Conservation (phyloP, 2,797 vertebrate genomes). For the Naso thynnoides region DNA sequence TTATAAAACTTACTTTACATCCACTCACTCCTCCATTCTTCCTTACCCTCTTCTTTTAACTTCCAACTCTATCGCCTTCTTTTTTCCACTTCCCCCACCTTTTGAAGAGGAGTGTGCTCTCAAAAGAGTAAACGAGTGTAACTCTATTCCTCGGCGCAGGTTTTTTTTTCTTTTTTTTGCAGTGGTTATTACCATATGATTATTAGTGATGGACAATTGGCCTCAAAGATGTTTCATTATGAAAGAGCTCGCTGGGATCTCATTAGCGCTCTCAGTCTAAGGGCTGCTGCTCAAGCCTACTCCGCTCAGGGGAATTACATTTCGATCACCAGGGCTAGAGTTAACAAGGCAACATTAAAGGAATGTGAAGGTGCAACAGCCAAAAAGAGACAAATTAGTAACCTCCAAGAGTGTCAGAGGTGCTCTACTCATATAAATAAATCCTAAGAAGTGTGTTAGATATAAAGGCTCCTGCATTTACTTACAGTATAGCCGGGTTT, state of each 20-base stretch:
- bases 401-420: slow-evolving; percentile 63
- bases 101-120: slow-evolving; percentile 35
- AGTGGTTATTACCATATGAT: slow-evolving; percentile 83
- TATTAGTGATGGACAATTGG: slow-evolving; percentile 87
- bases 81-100: background rate
- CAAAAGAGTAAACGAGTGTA: slow-evolving; percentile 66
- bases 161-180: no score
- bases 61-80: slow-evolving; percentile 32
- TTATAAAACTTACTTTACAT: slow-evolving; percentile 16
- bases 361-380: slow-evolving; percentile 69
- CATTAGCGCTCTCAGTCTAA: slow-evolving; percentile 78
- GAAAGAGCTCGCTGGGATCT: slow-evolving; percentile 82
- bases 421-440: slow-evolving; percentile 61
- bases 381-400: slow-evolving; percentile 73
- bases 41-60: slow-evolving; percentile 44
- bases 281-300: slow-evolving; percentile 70
- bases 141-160: slow-evolving; percentile 59
- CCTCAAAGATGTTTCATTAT: slow-evolving; percentile 84
- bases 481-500: slow-evolving; percentile 47
- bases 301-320: slow-evolving; percentile 74
- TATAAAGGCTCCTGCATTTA: slow-evolving; percentile 52
- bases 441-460: slow-evolving; percentile 39
- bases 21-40: slow-evolving; percentile 28
- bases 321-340: slow-evolving; percentile 71
- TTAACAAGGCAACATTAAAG: slow-evolving; percentile 83